Conservation (phyloP, 1,140 invertebrate genomes). For the Xylocopa sonorina region DNA sequence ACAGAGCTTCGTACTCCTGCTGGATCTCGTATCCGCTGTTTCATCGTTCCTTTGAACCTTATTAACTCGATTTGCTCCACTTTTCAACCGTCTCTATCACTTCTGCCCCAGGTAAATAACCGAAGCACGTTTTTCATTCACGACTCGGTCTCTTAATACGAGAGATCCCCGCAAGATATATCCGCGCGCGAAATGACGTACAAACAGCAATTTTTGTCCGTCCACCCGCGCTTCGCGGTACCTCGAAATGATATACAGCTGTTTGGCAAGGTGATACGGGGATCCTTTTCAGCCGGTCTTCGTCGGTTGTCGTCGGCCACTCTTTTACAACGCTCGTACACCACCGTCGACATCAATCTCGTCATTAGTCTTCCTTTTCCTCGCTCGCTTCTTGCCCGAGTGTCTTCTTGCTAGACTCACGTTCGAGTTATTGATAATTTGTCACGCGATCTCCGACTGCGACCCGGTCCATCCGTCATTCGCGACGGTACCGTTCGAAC, state of each 20-base stretch:
- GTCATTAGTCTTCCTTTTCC: slow-evolving; percentile 74
- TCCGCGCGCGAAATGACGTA: background rate
- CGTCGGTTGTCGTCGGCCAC: slow-evolving; percentile 54
- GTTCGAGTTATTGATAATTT: slow-evolving; percentile 73
- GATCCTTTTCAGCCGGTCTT: slow-evolving; percentile 55
- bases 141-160: slow-evolving; percentile 11
- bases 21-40: too few species aligned
- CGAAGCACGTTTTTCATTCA: too few species aligned
- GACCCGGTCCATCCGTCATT: slow-evolving; percentile 61
- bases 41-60: too few species aligned
- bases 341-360: slow-evolving; percentile 67
- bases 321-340: slow-evolving; percentile 62
- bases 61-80: too few species aligned
- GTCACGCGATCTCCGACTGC: slow-evolving; percentile 66
- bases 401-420: slow-evolving; percentile 62
- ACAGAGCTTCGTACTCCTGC: too few species aligned
- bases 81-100: too few species aligned
- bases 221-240: slow-evolving; percentile 1
- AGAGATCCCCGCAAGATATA: background rate
- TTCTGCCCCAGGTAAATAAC: too few species aligned
- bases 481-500: slow-evolving; percentile 50
- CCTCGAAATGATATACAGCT: slow-evolving; percentile 49
- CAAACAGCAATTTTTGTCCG: background rate
- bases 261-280: slow-evolving; percentile 49
- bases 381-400: slow-evolving; percentile 63